A percentile compares a stretch with the other conserved stretches of the same genome.
These are phyloP conservation scores for Papilio xuthus DNA, from an alignment of 1,140 invertebrate genomes.

Conservation along the genomic window DNA sequence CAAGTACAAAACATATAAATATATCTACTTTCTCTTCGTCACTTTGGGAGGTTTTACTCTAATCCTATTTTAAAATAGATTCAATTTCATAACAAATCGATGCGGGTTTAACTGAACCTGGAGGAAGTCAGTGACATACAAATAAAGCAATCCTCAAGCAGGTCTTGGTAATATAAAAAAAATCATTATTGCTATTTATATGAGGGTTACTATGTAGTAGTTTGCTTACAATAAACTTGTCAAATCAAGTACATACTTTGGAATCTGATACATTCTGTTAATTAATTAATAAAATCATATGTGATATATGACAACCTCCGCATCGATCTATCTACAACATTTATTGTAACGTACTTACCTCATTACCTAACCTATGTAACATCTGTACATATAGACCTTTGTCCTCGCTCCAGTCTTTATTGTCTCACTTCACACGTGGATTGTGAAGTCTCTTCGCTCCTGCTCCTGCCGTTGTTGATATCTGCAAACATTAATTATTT, in stretches of 20 bases:
- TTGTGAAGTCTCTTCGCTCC: conserved; percentile 84
- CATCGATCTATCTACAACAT: conserved; percentile 24
- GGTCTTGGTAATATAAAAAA: background rate
- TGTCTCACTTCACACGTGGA: conserved; percentile 83
- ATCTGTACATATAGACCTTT: conserved; percentile 53
- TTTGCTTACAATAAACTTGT: background rate
- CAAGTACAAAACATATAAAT: conserved; percentile 36
- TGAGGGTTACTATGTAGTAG: too few relatives aligned
- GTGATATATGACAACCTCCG: background rate
- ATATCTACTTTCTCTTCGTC: background rate
- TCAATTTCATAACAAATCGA: background rate
- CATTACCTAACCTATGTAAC: conserved; percentile 51
- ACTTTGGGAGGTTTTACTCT: background rate
- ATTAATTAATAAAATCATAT: background rate
- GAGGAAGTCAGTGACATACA: background rate
- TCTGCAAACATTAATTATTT: conserved; percentile 69
- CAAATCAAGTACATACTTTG: background rate
- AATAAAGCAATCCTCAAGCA: too few relatives aligned
- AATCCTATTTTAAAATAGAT: background rate
- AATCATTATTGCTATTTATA: background rate
- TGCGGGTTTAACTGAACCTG: background rate
- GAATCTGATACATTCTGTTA: background rate
- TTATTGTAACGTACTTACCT: background rate
- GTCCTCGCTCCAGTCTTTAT: conserved; percentile 74
- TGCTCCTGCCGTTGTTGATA: conserved; percentile 84